Evolutionary conservation across 2,113 vertebrate genomes (phyloP).

Genomic region (Gallinago media): DNA sequence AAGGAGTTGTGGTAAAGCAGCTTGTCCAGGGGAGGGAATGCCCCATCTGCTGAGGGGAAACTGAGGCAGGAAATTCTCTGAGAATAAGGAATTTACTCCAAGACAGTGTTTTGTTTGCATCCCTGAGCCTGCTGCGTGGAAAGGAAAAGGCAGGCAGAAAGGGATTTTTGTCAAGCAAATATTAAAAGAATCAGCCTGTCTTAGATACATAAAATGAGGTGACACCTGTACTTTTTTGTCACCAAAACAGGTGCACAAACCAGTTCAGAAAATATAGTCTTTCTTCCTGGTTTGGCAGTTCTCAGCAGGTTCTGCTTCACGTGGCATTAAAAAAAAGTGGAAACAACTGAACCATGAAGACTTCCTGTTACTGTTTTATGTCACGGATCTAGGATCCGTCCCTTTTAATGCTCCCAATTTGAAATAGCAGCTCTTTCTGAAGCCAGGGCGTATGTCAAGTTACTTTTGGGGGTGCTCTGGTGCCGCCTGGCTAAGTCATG

Average conservation of each 20-base stretch:
- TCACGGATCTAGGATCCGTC: fast-evolving
- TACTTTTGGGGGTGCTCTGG: background rate
- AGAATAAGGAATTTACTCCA: background rate
- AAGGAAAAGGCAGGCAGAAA: background rate
- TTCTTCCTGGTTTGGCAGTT: background rate
- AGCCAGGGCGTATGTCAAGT: fast-evolving
- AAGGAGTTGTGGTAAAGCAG: background rate
- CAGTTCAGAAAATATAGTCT: background rate
- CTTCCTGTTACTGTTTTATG: background rate
- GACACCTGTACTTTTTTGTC: background rate
- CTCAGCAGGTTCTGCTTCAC: background rate
- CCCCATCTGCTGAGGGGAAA: background rate
- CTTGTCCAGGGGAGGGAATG: background rate
- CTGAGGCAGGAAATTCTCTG: background rate
- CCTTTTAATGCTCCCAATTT: background rate
- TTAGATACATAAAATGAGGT: background rate
- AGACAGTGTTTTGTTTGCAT: background rate
- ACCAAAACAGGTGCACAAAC: background rate
- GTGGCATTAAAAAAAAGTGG: background rate
- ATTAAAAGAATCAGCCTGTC: background rate
- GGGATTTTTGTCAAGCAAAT: fast-evolving
- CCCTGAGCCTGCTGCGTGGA: background rate
- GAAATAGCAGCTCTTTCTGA: background rate
- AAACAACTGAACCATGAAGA: background rate
- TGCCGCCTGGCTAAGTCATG: background rate